A percentile compares a stretch with the other conserved stretches of the same genome.
These are phyloP conservation scores for Chrysaora quinquecirrha DNA, from an alignment of 30 jellyfish, hydroid and myxozoan species.

Conservation along the genomic window DNA sequence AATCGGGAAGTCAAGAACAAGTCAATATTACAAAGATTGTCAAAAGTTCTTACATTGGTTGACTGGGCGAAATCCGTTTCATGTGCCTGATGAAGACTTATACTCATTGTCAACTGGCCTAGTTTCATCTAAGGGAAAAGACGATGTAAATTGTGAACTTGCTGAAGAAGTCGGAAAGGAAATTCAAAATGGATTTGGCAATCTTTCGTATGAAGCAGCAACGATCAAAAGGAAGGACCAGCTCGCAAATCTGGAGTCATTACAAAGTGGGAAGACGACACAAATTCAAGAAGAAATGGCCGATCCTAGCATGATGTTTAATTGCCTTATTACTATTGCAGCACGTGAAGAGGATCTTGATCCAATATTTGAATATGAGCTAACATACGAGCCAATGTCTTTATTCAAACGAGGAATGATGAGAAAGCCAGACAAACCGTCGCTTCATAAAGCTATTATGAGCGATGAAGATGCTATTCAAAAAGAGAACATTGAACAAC, in stretches of 20 bases:
- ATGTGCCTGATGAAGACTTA: background rate
- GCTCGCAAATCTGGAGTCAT: background rate
- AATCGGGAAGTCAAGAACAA: conserved; percentile 39
- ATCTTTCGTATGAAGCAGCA: background rate
- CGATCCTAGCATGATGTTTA: conserved; percentile 39
- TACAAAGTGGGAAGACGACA: background rate
- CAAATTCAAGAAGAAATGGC: conserved; percentile 5
- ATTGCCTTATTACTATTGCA: conserved; percentile 38
- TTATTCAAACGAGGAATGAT: conserved; percentile 27
- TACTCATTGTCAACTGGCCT: conserved; percentile 29
- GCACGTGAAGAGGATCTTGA: conserved; percentile 27
- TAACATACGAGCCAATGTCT: conserved; percentile 48
- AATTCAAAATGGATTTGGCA: conserved; percentile 22
- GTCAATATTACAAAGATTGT: conserved; percentile 34
- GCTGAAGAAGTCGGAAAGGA: conserved; percentile 63
- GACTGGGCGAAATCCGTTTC: background rate
- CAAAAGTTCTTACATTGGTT: conserved; percentile 17
- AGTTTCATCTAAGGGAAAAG: conserved; percentile 6
- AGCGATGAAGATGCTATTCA: background rate
- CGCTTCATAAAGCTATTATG: conserved; percentile 17
- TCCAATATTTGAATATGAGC: conserved; percentile 31
- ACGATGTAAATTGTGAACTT: conserved; percentile 23
- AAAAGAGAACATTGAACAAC: background rate
- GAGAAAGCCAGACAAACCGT: conserved; percentile 66
- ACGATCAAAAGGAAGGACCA: conserved; percentile 42